Base-by-base conservation (phyloP, 2,113 vertebrate genomes). In the Urocolius indicus region DNA sequence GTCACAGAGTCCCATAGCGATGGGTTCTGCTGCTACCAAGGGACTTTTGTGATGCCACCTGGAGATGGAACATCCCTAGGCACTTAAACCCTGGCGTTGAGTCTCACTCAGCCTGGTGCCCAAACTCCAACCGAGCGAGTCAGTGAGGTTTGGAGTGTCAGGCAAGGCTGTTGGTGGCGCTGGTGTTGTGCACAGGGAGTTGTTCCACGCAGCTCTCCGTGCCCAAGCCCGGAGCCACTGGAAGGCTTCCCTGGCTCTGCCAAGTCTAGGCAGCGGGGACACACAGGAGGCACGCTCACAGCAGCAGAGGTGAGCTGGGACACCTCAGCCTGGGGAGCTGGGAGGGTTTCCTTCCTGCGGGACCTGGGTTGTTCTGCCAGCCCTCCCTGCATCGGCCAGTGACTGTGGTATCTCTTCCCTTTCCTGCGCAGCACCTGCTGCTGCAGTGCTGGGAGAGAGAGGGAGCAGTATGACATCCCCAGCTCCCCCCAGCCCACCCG, bases 231-330 rank as follows among this genome's bases (percentile, higher is more conserved):
- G 68, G 62, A 80, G 4, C 8, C 16, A 4, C 5, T 3, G 2
- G 3, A 48, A 13, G 24, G 41, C 32, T 36, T 46, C 21, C 17
- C 13, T 1, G 1, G 24, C 24, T 9, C 10, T 52, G 17, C 11
- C 24, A 14, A 9, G 1, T 55, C 30, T 26, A 67, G 49, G 76
- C 38, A 66, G 21, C 16, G 0, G 0, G 23, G n/a, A 10, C 16
- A 55, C 9, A 5, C 38, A 13, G 30, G 11, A 71, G 8, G 3
- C 3, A 10, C 2, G 4, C 26, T 72, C 2, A 2, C 3, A 45
- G 52, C 8, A 72, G 34, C 19, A 49, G 30, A 77, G 27, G n/a
- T 77, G 27, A 66, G 46, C 13, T 75, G 61, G 30, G 32, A 58
- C 11, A 19, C 30, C 30, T n/a, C 30, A 58, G 30, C 30, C 55